Percentiles rank a stretch among this genome's conserved stretches.
Conservation (phyloP, 2,113 vertebrate species). For the Perognathus longimembris region DNA sequence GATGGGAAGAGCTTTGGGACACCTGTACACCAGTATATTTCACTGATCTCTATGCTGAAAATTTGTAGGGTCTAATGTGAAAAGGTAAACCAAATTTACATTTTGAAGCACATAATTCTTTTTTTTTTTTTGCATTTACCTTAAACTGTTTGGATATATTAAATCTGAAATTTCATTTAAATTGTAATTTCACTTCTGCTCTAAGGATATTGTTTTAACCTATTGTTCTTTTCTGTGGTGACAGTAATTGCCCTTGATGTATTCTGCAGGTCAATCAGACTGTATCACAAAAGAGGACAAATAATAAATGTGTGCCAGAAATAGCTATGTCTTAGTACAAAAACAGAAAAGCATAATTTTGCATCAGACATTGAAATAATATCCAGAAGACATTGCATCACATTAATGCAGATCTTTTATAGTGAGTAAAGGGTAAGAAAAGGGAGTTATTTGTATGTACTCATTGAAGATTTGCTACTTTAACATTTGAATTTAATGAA, state of each 20-base stretch:
- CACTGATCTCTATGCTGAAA: slow-evolving; percentile 46
- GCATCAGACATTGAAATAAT: slow-evolving; percentile 43
- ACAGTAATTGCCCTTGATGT: slow-evolving; percentile 79
- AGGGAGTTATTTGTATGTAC: slow-evolving; percentile 39
- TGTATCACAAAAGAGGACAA: slow-evolving; percentile 74
- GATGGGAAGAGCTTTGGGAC: slow-evolving; percentile 12
- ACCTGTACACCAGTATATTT: neutral
- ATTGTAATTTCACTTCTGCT: slow-evolving; percentile 72
- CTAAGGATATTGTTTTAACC: slow-evolving; percentile 75
- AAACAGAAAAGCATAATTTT: slow-evolving; percentile 55
- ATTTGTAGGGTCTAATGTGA: slow-evolving; percentile 43
- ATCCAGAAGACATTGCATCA: slow-evolving; percentile 42
- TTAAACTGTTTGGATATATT: slow-evolving; percentile 69
- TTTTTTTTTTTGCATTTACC: slow-evolving; percentile 54
- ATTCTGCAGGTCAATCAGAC: slow-evolving; percentile 80
- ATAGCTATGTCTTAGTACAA: slow-evolving; percentile 53
- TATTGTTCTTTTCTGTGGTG: slow-evolving; percentile 74
- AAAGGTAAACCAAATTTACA: slow-evolving; percentile 35
- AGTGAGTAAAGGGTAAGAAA: neutral
- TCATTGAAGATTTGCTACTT: neutral
- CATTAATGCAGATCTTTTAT: slow-evolving; percentile 39
- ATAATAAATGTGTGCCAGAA: slow-evolving; percentile 70
- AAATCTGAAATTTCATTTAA: slow-evolving; percentile 80
- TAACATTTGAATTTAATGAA: neutral
- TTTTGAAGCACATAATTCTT: slow-evolving; percentile 43